Conservation (phyloP, 2,113 vertebrate species). For the Cairina moschata region DNA sequence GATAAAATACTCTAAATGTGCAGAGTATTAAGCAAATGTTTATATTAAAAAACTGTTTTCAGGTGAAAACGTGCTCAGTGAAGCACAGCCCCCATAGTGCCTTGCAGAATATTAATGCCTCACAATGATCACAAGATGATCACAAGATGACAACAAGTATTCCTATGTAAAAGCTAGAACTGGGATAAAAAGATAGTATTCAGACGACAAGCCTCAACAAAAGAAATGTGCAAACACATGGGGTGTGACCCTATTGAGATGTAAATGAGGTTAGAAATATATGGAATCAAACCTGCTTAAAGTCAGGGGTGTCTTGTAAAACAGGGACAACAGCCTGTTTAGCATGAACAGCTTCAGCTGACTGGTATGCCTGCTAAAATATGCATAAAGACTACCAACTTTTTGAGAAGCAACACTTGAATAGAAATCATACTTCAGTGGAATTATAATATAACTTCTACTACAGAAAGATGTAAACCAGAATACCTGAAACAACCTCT, state of each 20-base stretch:
- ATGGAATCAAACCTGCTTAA: conserved; percentile 18
- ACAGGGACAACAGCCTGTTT: conserved; percentile 19
- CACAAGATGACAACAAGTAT: conserved; percentile 62
- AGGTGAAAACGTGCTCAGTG: conserved; percentile 72
- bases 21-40: conserved; percentile 83
- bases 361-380: background rate
- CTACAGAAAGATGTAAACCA: background rate
- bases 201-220: conserved; percentile 47
- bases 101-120: conserved; percentile 75
- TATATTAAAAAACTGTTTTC: conserved; percentile 79
- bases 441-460: background rate
- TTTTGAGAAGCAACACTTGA: background rate
- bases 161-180: conserved; percentile 10
- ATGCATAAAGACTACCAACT: background rate
- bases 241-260: conserved; percentile 60
- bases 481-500: background rate
- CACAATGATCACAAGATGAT: conserved; percentile 69
- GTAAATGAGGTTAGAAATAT: conserved; percentile 68
- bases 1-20: conserved; percentile 78
- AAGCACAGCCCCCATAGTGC: conserved; percentile 67
- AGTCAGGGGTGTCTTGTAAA: conserved; percentile 32
- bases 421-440: background rate
- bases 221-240: conserved; percentile 44
- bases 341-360: conserved; percentile 2
- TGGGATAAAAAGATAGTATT: conserved; percentile 62